These are phyloP conservation scores for Synergus gifuensis DNA, from an alignment of 2,888 invertebrate species.

Conservation along the genomic window DNA sequence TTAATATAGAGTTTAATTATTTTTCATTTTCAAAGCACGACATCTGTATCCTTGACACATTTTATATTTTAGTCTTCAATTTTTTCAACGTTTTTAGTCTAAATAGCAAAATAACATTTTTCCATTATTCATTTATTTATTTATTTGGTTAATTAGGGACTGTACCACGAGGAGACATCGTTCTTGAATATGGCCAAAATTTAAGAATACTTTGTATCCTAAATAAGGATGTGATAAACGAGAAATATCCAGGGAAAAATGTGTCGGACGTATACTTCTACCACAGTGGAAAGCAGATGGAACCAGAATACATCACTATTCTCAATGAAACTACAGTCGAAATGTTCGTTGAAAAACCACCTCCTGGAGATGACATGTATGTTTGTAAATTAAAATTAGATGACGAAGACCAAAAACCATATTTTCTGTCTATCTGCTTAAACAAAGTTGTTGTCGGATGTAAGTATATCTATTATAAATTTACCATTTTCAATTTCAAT, in stretches of 20 bases:
- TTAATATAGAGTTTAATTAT: too few species aligned
- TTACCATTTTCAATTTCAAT: not conserved
- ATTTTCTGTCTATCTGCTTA: constrained; percentile 77
- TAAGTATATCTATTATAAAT: constrained; percentile 73
- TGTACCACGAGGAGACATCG: constrained; percentile 80
- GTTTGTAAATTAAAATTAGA: constrained; percentile 79
- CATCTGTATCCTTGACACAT: not conserved
- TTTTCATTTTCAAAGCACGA: not conserved
- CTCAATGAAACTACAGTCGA: constrained; percentile 83
- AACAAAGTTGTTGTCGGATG: constrained; percentile 81
- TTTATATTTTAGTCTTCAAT: not conserved
- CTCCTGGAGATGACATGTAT: constrained; percentile 79
- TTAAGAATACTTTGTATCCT: constrained; percentile 84
- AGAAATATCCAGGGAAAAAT: constrained; percentile 79
- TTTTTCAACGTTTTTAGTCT: not conserved
- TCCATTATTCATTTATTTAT: not conserved
- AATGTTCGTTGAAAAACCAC: constrained; percentile 80
- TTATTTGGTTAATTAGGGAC: constrained; percentile 66
- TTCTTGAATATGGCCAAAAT: constrained; percentile 81
- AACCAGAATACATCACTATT: constrained; percentile 78
- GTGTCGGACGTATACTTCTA: constrained; percentile 79
- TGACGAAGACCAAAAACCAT: constrained; percentile 60
- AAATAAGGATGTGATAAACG: constrained; percentile 75
- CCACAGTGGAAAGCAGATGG: constrained; percentile 74
- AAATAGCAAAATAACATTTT: not conserved